phyloP scores from a whole-genome alignment of 1,140 invertebrate genomes.

The Nixonia krombeini region DNA sequence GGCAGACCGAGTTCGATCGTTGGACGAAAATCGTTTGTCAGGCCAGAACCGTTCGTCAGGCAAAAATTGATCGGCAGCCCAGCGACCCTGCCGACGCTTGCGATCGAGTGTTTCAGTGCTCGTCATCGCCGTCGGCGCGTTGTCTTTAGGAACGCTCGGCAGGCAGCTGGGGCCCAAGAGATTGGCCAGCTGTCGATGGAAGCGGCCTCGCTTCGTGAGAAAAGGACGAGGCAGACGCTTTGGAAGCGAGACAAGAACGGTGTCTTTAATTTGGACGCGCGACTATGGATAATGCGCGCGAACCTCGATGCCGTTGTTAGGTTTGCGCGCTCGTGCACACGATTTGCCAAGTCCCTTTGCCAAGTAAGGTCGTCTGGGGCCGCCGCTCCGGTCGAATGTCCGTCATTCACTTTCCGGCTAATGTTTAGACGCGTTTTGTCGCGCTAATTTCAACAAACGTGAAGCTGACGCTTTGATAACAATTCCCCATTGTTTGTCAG shows the following conservation, averaged over 20 bases:
- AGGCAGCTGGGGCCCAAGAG: constrained; percentile 58
- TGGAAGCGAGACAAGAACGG: constrained; percentile 6
- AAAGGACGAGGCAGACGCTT: constrained; percentile 56
- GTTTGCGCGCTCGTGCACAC: neutral
- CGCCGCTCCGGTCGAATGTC: too few relatives aligned
- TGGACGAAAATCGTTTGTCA: too few relatives aligned
- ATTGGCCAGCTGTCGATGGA: constrained; percentile 64
- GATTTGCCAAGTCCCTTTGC: neutral
- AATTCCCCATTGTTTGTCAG: too few relatives aligned
- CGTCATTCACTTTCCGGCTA: too few relatives aligned
- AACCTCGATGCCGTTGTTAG: too few relatives aligned
- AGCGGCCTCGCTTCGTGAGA: constrained; percentile 58
- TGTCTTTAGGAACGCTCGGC: constrained; percentile 2
- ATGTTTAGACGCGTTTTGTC: too few relatives aligned
- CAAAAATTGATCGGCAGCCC: too few relatives aligned
- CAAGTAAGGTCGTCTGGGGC: neutral
- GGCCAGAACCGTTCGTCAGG: neutral
- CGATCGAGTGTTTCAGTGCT: neutral
- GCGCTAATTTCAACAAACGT: too few relatives aligned
- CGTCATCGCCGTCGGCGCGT: constrained; percentile 2
- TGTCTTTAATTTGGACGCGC: neutral
- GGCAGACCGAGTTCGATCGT: too few relatives aligned
- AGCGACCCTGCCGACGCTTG: too few relatives aligned
- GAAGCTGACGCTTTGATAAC: too few relatives aligned
- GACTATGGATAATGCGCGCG: too few relatives aligned